Conservation (phyloP, 1,140 invertebrate genomes). For the Ylistrum balloti region DNA sequence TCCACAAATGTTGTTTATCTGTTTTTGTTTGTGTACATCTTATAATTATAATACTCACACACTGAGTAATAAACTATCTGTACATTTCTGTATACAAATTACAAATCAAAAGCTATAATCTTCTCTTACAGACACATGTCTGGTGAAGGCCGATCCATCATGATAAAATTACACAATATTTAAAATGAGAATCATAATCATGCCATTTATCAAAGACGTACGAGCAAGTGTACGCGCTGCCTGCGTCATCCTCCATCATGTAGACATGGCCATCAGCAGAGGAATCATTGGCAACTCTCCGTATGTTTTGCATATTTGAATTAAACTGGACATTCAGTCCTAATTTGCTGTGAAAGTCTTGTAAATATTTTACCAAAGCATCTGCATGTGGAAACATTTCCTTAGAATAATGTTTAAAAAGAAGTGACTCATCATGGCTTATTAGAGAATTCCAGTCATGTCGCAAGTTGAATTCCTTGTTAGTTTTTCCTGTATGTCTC, state of each 20-base stretch:
- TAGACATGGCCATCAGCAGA: constrained; percentile 68
- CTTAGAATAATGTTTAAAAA: constrained; percentile 80
- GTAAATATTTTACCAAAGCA: constrained; percentile 80
- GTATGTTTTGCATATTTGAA: constrained; percentile 80
- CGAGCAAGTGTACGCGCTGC: constrained; percentile 79
- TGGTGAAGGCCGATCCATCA: too few species aligned
- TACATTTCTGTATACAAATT: too few species aligned
- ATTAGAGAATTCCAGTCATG: constrained; percentile 84
- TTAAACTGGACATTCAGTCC: constrained; percentile 81
- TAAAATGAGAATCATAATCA: too few species aligned
- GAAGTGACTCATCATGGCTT: constrained; percentile 80
- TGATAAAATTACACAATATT: too few species aligned
- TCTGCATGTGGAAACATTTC: constrained; percentile 82
- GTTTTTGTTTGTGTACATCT: too few species aligned
- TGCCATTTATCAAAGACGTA: constrained; percentile 62
- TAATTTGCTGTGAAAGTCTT: constrained; percentile 79
- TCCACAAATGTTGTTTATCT: too few species aligned
- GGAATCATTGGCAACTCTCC: constrained; percentile 54
- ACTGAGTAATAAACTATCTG: too few species aligned
- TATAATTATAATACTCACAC: too few species aligned
- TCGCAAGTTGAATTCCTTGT: constrained; percentile 83
- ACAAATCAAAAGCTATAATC: too few species aligned
- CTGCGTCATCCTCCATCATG: constrained; percentile 79
- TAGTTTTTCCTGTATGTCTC: constrained; percentile 82
- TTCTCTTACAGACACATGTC: too few species aligned